phyloP scores from a whole-genome alignment of 2,888 invertebrate genomes.

The Julus scandinavius region DNA sequence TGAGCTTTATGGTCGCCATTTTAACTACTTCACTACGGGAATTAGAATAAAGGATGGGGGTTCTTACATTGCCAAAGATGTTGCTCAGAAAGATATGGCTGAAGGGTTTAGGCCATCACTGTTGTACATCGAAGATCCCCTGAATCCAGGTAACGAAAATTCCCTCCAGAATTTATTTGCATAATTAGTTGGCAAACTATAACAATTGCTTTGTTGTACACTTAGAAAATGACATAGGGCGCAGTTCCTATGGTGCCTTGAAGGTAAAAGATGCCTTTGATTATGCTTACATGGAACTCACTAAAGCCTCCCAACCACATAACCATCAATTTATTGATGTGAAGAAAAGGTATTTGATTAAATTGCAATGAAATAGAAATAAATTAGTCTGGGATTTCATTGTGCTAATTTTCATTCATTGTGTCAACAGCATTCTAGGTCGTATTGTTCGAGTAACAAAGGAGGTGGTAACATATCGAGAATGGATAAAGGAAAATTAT shows the following conservation, averaged over 20 bases:
- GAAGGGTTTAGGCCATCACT: constrained; percentile 94
- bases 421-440: constrained; percentile 78
- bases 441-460: constrained; percentile 93
- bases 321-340: constrained; percentile 58
- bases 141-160: constrained; percentile 73
- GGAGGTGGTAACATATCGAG: constrained; percentile 82
- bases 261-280: constrained; percentile 94
- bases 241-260: constrained; percentile 94
- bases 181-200: background rate
- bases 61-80: constrained; percentile 92
- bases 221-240: constrained; percentile 93
- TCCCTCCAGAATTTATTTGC: background rate
- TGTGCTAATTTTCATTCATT: background rate
- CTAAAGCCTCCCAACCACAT: constrained; percentile 62
- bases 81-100: constrained; percentile 89
- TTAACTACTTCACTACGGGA: constrained; percentile 94
- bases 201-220: background rate
- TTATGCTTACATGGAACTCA: constrained; percentile 78
- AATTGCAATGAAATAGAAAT: background rate
- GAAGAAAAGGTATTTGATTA: constrained; percentile 58
- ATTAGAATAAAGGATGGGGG: constrained; percentile 95
- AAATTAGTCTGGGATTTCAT: background rate
- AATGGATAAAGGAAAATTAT: constrained; percentile 74
- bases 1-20: constrained; percentile 95
- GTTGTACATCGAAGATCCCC: constrained; percentile 97